Percentiles rank a stretch among this genome's conserved stretches.
These are phyloP conservation scores for Osmerus mordax DNA, from an alignment of 2,113 vertebrate species.

Conservation along the genomic window DNA sequence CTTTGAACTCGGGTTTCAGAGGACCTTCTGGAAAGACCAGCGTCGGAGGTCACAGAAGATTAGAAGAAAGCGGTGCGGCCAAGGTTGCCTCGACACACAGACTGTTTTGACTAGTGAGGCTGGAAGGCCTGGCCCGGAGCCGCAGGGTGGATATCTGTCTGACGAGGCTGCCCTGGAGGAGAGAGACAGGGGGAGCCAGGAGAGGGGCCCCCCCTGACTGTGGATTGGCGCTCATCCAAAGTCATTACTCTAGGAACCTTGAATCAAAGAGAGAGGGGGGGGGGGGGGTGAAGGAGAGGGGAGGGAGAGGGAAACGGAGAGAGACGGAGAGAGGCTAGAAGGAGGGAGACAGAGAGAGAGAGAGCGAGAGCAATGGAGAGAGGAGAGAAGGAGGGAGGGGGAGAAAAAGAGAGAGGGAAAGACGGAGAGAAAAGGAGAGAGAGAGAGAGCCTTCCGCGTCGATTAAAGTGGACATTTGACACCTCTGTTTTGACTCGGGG, in stretches of 20 bases:
- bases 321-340: too few species aligned
- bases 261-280: too few species aligned
- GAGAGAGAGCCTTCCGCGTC: slow-evolving; percentile 25
- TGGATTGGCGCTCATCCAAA: slow-evolving; percentile 10
- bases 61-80: slow-evolving; percentile 15
- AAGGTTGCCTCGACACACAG: slow-evolving; percentile 27
- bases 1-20: too few species aligned
- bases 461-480: slow-evolving; percentile 57
- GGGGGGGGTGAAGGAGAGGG: too few species aligned
- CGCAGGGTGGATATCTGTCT: slow-evolving; percentile 36
- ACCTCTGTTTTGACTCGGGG: slow-evolving; percentile 55
- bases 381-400: too few species aligned
- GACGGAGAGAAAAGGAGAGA: too few species aligned
- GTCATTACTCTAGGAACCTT: too few species aligned
- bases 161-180: slow-evolving; percentile 15
- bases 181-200: slow-evolving; percentile 25
- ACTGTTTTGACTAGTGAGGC: slow-evolving; percentile 38
- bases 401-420: too few species aligned
- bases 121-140: background rate
- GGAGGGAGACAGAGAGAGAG: too few species aligned
- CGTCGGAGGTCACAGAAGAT: slow-evolving; percentile 31
- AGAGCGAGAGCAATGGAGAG: too few species aligned
- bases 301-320: too few species aligned
- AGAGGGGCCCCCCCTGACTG: slow-evolving; percentile 20
- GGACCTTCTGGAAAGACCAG: slow-evolving; percentile 8